Evolutionary conservation across 1,140 invertebrate species (phyloP), one percentile per base, ranked within the genome.

Genomic region (Zaprionus gabonicus): DNA sequence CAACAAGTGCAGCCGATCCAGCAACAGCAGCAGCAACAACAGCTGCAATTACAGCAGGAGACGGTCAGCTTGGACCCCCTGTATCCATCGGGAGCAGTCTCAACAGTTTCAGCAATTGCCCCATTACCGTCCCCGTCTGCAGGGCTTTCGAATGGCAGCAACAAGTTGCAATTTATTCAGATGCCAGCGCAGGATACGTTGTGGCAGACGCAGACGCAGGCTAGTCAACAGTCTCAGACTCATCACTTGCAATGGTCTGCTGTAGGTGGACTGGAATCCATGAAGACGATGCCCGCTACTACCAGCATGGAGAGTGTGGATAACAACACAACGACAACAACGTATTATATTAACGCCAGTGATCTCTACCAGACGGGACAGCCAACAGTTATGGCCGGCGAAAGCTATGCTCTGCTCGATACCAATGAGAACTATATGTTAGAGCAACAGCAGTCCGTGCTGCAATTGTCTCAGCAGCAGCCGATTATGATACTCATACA

Each of bases 401-500:
- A 86, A 20, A 67, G 64, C 0, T 87, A 80, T 17, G 59, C 82
- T 0, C 59, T 87, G 77, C 62, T 87, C 1, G 86, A 91, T 31
- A 51, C 55, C 51, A 91, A 90, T 60, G 90, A 91, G 10, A 91
- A 79, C 58, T 91, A 91, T 51, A 44, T 87, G 38, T 49, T 87
- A 5, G 90, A 91, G 20, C 73, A 66, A 12, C 78, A 77, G 4
- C 66, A 64, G 31, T 34, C 38, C 13, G 38, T 13, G 9, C 67
- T 38, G 12, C 62, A 36, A 20, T 72, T 12, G 20, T 15, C 71
- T 4, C 71, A 62, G 2, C 75, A 85, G 4, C 90, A 90, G 38
- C 90, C 80, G 4, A 90, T 91, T 49, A 91, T 91, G 90, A 91
- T 91, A 65, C 71, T 91, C 10, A 91, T 87, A 53, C 82, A 86